Evolutionary conservation across 2,888 invertebrate genomes (phyloP).

Genomic region (Dugesia japonica): DNA sequence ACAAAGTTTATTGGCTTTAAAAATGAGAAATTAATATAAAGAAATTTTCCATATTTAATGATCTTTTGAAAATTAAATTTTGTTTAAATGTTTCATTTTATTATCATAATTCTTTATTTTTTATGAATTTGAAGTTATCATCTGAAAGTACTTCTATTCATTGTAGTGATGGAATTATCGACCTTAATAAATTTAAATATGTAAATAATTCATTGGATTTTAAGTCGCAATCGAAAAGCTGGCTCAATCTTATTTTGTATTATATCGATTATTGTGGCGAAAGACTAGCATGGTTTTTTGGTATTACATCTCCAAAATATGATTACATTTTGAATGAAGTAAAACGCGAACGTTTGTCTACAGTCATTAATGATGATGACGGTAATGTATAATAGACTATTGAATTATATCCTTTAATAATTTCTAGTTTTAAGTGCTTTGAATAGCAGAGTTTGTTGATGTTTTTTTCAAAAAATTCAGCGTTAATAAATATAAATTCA

Average conservation of each 20-base stretch:
- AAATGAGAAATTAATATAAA: background rate
- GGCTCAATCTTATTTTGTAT: conserved; percentile 41
- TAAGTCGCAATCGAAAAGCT: background rate
- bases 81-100: background rate
- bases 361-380: background rate
- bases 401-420: too few species aligned
- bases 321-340: conserved; percentile 69
- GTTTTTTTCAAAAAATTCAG: too few species aligned
- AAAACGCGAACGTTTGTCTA: conserved; percentile 52
- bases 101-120: too few species aligned
- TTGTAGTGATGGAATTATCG: background rate
- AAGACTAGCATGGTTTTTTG: conserved; percentile 63
- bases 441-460: too few species aligned
- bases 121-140: too few species aligned
- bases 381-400: too few species aligned
- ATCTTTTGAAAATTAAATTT: background rate
- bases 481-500: too few species aligned
- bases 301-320: conserved; percentile 73
- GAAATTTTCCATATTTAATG: too few species aligned
- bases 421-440: too few species aligned
- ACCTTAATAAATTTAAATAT: background rate
- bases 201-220: background rate
- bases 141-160: background rate
- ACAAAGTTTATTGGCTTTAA: background rate
- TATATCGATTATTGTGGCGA: conserved; percentile 61